Conservation (phyloP, 2,888 invertebrate species). For the Timandra comae region DNA sequence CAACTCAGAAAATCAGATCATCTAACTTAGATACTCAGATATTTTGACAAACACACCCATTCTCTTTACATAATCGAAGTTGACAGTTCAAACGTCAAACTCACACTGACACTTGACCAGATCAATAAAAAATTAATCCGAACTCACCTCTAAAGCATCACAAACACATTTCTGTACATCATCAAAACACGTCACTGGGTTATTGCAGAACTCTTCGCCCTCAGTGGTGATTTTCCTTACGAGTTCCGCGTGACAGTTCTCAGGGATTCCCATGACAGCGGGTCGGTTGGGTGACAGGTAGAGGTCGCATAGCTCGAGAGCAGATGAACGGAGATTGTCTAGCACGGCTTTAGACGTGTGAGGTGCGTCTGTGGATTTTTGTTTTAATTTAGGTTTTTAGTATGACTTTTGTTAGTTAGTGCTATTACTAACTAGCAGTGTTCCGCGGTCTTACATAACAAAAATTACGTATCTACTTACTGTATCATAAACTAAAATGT, state of each 20-base stretch:
- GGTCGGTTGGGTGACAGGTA: conserved; percentile 55
- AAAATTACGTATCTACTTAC: too few relatives aligned
- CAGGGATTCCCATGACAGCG: conserved; percentile 49
- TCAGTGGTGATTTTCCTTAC: conserved; percentile 65
- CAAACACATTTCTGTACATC: conserved; percentile 84
- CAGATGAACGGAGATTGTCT: conserved; percentile 61
- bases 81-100: too few relatives aligned
- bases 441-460: too few relatives aligned
- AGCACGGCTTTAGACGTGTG: conserved; percentile 59
- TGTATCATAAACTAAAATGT: too few relatives aligned
- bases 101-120: too few relatives aligned
- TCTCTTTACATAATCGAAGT: too few relatives aligned
- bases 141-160: conserved; percentile 73
- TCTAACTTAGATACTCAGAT: too few relatives aligned
- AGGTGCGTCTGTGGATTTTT: conserved; percentile 45
- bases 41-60: too few relatives aligned
- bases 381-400: too few relatives aligned
- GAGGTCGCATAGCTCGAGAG: conserved; percentile 58
- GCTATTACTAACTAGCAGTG: too few relatives aligned
- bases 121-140: conserved; percentile 31
- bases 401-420: too few relatives aligned
- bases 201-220: conserved; percentile 59
- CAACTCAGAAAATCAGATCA: too few relatives aligned
- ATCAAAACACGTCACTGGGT: conserved; percentile 87
- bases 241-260: conserved; percentile 53